Evolutionary conservation across 2,888 invertebrate genomes (phyloP), one percentile per base, ranked within the genome.

Genomic region (Mimachlamys varia): DNA sequence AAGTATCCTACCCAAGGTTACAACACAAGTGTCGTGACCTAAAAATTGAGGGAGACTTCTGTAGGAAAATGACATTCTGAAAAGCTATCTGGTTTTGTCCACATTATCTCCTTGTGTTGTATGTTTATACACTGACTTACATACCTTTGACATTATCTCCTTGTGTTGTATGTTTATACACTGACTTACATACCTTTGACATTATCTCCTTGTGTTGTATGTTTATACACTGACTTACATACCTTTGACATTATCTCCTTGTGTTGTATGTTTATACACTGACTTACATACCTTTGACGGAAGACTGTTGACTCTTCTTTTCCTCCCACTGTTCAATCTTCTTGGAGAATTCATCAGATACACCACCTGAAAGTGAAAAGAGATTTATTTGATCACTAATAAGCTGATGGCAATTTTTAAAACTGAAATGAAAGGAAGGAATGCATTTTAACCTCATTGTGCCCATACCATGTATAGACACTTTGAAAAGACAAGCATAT

Each of bases 261-360:
- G 19, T 15, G 15, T 7, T 53, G n/a, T 58, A n/a, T 33, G 76
- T 76, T 27, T 62, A n/a, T 38, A 38, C 50, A 10, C n/a, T 53
- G 38, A 19, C 49, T 89, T 44, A 88, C 88, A 62, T 92, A 94
- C 94, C 94, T 94, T 93, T 94, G 27, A 91, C 91, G 15, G 92
- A 92, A 76, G 93, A 76, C 92, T 89, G 94, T 92, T 76, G 93
- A 90, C 89, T 93, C 88, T 90, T 94, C 94, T 89, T 92, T 44
- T 94, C 98, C 92, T 96, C 96, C 99, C 99, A 99, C 96, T 99
- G 98, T 96, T 98, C 98, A 0, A 99, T 97, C 95, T 98, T 98
- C 87, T 98, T 98, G 0, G 98, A 98, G 96, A 99, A 99, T 93
- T 98, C 98, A 89, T 98, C 97, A 0, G 98, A 93, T 92, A 95